Conservation (phyloP, 2,113 vertebrate species). For the Crocuta crocuta region DNA sequence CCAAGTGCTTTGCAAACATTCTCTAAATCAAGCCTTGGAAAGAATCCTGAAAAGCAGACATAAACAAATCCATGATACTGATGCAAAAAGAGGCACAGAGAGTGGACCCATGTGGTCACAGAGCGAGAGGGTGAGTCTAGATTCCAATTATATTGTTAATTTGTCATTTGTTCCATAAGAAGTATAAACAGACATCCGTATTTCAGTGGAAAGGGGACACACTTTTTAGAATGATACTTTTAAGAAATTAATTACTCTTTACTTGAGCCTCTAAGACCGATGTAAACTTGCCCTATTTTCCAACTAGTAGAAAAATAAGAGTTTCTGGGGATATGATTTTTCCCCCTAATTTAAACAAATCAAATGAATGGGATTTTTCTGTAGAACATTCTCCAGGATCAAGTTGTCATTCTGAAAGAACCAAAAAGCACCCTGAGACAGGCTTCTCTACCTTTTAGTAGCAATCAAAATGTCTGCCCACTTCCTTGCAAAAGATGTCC, state of each 20-base stretch:
- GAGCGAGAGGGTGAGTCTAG: not conserved
- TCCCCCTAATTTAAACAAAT: not conserved
- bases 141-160: not conserved
- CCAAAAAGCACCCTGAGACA: not conserved
- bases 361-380: not conserved
- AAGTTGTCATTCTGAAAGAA: not conserved
- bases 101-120: not conserved
- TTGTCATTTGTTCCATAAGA: not conserved
- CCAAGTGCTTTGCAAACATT: not conserved
- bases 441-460: not conserved
- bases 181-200: not conserved
- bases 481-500: not conserved
- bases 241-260: conserved; percentile 11
- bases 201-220: not conserved
- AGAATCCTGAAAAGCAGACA: not conserved
- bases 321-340: not conserved
- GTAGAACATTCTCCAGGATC: not conserved
- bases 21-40: not conserved
- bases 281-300: not conserved
- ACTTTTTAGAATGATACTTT: conserved; percentile 29
- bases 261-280: not conserved
- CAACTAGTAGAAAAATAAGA: not conserved
- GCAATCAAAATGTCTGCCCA: not conserved
- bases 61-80: not conserved
- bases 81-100: not conserved